Conservation (phyloP, 1,140 invertebrate species). For the Bombus balteatus region DNA sequence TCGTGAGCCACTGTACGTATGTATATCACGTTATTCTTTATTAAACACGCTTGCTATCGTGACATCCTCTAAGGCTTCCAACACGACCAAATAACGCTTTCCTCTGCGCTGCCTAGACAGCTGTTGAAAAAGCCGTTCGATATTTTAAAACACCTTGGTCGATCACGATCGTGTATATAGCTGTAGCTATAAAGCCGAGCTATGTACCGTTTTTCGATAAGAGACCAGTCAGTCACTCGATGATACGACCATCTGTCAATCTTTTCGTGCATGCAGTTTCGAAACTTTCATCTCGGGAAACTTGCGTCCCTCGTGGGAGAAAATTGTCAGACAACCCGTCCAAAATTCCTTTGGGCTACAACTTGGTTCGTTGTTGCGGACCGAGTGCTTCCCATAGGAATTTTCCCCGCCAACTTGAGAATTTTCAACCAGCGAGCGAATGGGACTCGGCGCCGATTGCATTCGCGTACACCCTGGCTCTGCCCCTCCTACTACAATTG, state of each 20-base stretch:
- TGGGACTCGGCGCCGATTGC: not conserved
- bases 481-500: not conserved
- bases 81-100: not conserved
- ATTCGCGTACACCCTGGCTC: not conserved
- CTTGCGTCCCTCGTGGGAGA: not conserved
- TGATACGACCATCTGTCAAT: not conserved
- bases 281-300: constrained; percentile 5
- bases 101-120: too few relatives aligned
- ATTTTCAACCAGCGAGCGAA: not conserved
- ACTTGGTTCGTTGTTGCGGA: constrained; percentile 2
- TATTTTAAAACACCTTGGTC: not conserved
- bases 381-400: constrained; percentile 25
- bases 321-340: constrained; percentile 28
- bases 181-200: too few relatives aligned
- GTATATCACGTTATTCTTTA: not conserved
- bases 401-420: constrained; percentile 6
- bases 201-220: not conserved
- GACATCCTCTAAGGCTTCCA: not conserved
- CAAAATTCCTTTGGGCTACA: constrained; percentile 22
- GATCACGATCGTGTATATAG: not conserved
- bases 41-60: not conserved
- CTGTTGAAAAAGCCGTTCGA: not conserved
- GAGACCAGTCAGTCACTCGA: not conserved
- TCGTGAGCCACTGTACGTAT: not conserved
- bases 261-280: not conserved